Evolutionary conservation across 1,140 invertebrate genomes (phyloP), one percentile per base, ranked within the genome.

Genomic region (Muscidifurax raptorellus): DNA sequence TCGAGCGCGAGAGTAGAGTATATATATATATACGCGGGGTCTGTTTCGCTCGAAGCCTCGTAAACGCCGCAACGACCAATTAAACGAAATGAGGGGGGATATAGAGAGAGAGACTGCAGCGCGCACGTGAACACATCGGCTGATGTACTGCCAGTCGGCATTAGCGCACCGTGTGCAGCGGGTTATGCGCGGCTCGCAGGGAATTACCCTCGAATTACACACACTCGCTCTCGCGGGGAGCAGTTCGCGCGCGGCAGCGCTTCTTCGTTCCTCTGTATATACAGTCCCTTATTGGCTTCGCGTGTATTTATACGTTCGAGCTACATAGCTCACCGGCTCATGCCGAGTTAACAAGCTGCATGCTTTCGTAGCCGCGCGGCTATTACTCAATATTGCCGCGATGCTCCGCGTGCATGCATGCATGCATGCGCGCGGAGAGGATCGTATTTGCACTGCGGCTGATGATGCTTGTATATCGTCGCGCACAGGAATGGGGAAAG

Each of bases 41-140:
- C 47, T 25, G 27, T 12, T n/a, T 36, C 66, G 4, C 72, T 52
- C 52, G 59, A 27, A 67, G 66, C 67, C 75, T 77, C 75, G 72
- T 76, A 77, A 83, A 67, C 72, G 25, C 30, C 52, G 74, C 72
- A 77, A 77, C 74, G 81, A 77, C 59, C 81, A 83, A 83, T 83
- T 83, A 83, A 83, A 83, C 52, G 7, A 22, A 76, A 81, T 69
- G 80, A 81, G 64, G 32, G 74, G 9, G 10, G 36, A 40, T 6
- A 40, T 6, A 40, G 9, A 40, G 36, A 40, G 36, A 44, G 25
- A 52, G 15, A 18, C 36, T 27, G 75, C n/a, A n/a, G 25, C 44
- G 7, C 3, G 25, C 30, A 25, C 10, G n/a, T 25, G 44, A 15
- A 12, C 10, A 30, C 5, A n/a, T 6, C 22, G 22, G 52, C 52